Evolutionary conservation across 2,797 vertebrate species (phyloP).

Genomic region (Ambastaia sidthimunki): DNA sequence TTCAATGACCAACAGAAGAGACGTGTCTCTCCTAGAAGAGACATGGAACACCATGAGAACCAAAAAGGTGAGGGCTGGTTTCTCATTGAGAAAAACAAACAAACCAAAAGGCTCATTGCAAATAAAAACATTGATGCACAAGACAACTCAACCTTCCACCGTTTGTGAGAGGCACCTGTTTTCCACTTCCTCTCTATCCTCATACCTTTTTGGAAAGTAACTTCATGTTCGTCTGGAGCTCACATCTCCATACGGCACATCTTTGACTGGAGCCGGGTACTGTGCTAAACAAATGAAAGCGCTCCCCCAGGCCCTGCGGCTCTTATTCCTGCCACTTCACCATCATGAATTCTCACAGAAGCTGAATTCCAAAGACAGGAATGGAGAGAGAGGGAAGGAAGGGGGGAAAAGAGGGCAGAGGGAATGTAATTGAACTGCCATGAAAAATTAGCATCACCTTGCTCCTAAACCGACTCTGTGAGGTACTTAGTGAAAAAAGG

Average conservation of each 20-base stretch:
- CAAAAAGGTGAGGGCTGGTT: not conserved
- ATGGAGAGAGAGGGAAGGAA: slow-evolving; percentile 5
- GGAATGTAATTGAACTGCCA: slow-evolving; percentile 80
- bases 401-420: slow-evolving; percentile 61
- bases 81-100: not conserved
- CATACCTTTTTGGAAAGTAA: slow-evolving; percentile 21
- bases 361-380: slow-evolving; percentile 38
- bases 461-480: slow-evolving; percentile 70
- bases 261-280: slow-evolving; percentile 30
- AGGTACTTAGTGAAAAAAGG: slow-evolving; percentile 64
- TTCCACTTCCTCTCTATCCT: slow-evolving; percentile 2
- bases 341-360: slow-evolving; percentile 46
- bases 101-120: not conserved
- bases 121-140: not conserved
- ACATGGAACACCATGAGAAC: not conserved
- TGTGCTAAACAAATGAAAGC: slow-evolving; percentile 48
- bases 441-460: slow-evolving; percentile 78
- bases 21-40: not conserved
- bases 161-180: not conserved
- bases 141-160: slow-evolving; percentile 2
- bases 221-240: slow-evolving; percentile 1
- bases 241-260: slow-evolving; percentile 32
- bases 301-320: slow-evolving; percentile 27
- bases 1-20: not conserved
- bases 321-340: slow-evolving; percentile 41